Base-by-base conservation (phyloP, 2,113 vertebrate species). In the Mastomys natalensis region DNA sequence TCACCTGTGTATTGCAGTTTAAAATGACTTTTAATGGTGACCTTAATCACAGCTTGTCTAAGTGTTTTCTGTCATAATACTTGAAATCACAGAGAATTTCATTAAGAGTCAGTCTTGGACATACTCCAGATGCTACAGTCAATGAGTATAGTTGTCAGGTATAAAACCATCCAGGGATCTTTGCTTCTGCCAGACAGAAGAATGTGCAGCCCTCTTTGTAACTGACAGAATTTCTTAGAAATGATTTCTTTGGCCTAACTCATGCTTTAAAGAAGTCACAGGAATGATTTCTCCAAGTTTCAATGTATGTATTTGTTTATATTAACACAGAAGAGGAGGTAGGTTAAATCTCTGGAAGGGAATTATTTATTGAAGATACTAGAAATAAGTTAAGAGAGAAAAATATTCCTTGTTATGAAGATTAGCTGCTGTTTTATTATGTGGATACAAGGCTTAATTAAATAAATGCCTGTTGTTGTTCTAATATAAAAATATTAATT, bases 21-120 rank as follows among this genome's bases (percentile, higher is more conserved):
- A 78, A 77, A 78, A 68, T 11, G 40, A 19, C 4, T 12, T 73
- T 58, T 51, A 64, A 13, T 78, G 29, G 11, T 77, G 6, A 51
- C 1, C 4, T 86, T 31, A 45, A 19, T 37, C 31, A 51, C 3
- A 62, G 11, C 53, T 37, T 43, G 24, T 34, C 7, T 34, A 12
- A 31, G 1, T 58, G 43, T 64, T 86, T 86, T 73, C 6, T 7
- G 19, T 37, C 26, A 72, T 2, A 26, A 37, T 62, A 55, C 6
- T 5, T 87, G 34, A 81, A 90, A 81, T 70, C 80, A 55, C 34
- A 95, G 31, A 40, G 74, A 90, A 89, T 96, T 90, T 95, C 89
- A 87, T 45, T 45, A 92, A n/a, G 15, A 72, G 3, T 77, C 24
- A 70, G 24, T 72, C 19, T 95, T 84, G 74, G 89, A 82, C 11